phyloP scores from a whole-genome alignment of 2,888 invertebrate genomes.

The Aspidapion aeneum region DNA sequence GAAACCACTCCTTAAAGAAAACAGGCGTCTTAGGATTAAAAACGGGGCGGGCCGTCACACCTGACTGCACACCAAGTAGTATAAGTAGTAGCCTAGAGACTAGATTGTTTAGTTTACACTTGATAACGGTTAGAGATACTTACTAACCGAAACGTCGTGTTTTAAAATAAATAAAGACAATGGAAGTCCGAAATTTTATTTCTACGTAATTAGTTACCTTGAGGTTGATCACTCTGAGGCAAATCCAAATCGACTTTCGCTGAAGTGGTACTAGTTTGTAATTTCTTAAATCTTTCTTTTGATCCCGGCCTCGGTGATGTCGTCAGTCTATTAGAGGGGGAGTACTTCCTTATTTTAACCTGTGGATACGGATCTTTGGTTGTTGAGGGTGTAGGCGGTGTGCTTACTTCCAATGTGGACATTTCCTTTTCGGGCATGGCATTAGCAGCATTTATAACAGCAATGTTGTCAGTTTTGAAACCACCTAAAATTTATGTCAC shows the following conservation, averaged over 20 bases:
- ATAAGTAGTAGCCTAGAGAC: no score
- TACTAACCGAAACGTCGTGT: no score
- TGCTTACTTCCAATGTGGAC: conserved; percentile 41
- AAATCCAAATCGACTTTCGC: neutral
- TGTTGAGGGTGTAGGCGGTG: conserved; percentile 49
- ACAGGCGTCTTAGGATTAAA: no score
- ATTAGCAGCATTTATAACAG: conserved; percentile 60
- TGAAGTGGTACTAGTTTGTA: neutral
- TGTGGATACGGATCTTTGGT: conserved; percentile 52
- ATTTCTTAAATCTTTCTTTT: neutral
- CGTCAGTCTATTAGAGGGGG: conserved; percentile 43
- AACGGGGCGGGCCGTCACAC: no score
- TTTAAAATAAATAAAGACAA: no score
- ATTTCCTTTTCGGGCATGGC: conserved; percentile 38
- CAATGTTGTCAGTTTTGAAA: conserved; percentile 65
- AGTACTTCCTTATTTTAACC: conserved; percentile 64
- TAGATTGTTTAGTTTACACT: no score
- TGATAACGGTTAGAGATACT: no score
- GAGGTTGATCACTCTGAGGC: conserved; percentile 36
- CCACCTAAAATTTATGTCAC: conserved; percentile 55
- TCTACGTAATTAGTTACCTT: no score
- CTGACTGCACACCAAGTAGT: no score
- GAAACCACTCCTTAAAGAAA: no score
- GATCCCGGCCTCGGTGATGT: conserved; percentile 32
- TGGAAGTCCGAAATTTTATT: no score